Percentiles rank a stretch among this genome's conserved stretches.
These are phyloP conservation scores for Anas bernieri DNA, from an alignment of 2,797 vertebrate genomes.

Conservation along the genomic window DNA sequence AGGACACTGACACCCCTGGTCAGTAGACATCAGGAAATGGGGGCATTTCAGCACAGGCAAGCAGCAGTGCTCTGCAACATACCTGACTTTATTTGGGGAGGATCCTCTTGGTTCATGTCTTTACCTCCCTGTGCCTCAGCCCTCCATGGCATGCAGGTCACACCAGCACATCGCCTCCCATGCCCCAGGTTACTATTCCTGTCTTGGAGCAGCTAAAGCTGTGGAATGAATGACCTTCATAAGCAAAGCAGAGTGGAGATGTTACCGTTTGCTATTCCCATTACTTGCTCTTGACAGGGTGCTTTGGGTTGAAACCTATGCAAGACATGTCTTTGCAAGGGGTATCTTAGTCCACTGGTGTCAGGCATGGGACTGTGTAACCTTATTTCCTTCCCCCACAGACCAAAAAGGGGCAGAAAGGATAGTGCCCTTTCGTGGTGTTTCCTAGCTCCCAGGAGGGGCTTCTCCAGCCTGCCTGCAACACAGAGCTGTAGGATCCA, in stretches of 20 bases:
- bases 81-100: background rate
- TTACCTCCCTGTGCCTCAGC: background rate
- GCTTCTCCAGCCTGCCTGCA: background rate
- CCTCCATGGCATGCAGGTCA: background rate
- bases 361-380: background rate
- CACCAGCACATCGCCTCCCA: background rate
- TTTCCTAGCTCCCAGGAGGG: background rate
- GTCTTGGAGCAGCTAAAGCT: background rate
- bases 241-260: background rate
- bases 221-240: background rate
- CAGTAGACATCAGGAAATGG: background rate
- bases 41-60: background rate
- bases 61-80: background rate
- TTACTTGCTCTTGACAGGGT: background rate
- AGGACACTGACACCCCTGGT: background rate
- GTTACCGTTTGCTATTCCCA: background rate
- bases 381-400: background rate
- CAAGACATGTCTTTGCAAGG: background rate
- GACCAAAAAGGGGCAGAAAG: background rate
- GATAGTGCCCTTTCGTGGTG: background rate
- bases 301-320: background rate
- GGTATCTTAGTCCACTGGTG: background rate
- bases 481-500: background rate
- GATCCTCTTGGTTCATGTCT: background rate
- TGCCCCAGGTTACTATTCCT: rapidly evolving